These are phyloP conservation scores for Stylophora pistillata DNA, from an alignment of 64 coral and sea anemone genomes.

Conservation along the genomic window DNA sequence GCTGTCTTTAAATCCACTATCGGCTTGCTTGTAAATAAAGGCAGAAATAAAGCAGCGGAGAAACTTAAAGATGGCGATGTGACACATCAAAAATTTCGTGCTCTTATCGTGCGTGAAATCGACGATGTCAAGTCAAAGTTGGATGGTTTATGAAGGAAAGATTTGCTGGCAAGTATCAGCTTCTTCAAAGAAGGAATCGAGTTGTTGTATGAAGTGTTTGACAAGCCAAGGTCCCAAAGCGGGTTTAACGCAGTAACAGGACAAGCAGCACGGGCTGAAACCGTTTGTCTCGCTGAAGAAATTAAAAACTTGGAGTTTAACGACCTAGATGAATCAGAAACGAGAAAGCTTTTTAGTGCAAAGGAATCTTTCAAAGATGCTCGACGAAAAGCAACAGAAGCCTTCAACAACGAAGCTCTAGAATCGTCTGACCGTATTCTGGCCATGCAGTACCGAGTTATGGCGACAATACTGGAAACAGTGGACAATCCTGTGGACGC, in stretches of 20 bases:
- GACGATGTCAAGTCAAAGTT: too few species aligned
- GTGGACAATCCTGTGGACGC: too few species aligned
- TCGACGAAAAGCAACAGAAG: not conserved
- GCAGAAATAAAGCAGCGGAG: too few species aligned
- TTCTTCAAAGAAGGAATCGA: conserved; percentile 47
- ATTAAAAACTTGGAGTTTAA: too few species aligned
- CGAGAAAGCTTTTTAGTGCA: not conserved
- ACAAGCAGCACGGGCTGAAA: not conserved
- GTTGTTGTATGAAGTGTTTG: too few species aligned
- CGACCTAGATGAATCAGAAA: not conserved
- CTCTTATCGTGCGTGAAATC: conserved; percentile 21
- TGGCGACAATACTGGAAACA: too few species aligned
- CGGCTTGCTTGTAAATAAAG: not conserved
- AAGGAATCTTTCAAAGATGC: conserved; percentile 31
- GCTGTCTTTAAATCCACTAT: conserved; percentile 21
- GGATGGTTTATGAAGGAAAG: conserved; percentile 22
- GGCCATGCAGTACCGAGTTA: too few species aligned
- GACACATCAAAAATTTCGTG: conserved; percentile 27
- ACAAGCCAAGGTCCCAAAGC: not conserved
- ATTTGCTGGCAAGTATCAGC: conserved; percentile 42
- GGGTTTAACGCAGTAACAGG: not conserved
- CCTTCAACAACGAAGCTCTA: too few species aligned
- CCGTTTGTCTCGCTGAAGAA: not conserved
- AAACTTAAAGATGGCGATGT: conserved; percentile 41
- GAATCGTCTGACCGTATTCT: too few species aligned